Evolutionary conservation across 2,797 vertebrate species (phyloP), one percentile per base, ranked within the genome.

Genomic region (Anisognathus igniventris): DNA sequence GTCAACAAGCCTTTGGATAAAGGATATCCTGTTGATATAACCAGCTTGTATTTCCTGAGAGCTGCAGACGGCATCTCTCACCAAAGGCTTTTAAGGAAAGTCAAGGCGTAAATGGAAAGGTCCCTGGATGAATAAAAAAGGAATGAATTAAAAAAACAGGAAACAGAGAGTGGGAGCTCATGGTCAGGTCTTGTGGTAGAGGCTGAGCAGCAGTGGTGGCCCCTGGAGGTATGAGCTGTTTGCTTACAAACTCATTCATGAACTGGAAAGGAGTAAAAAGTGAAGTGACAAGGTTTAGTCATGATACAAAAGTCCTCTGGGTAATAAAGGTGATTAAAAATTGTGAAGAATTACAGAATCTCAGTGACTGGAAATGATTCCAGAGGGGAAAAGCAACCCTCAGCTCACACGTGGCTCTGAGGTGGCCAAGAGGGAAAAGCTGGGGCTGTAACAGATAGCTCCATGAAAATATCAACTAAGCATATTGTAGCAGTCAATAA

Each of bases 1-100:
- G 96, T 96, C 96, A 96, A 96, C 76, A 81, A 95, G 88, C 75
- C 82, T 93, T 90, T 90, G 93, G 90, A 95, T 96, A 80, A 92
- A 96, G 96, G 96, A 96, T 88, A 95, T 96, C 96, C 96, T 96
- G 96, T 95, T 96, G 94, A 96, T 90, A 94, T 51, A 96, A 88
- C 87, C 76, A 86, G 70, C 47, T 61, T 95, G 90, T 90, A 94
- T 72, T 95, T 96, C 96, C 95, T 92, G 90, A 81, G 70, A 65
- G 39, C 95, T 84, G 86, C 85, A 86, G 85, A 93, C 85, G 83
- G 70, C 70, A 81, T 90, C 90, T 86, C 88, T 94, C 95, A 91
- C 39, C 86, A 95, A 80, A 81, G 70, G 88, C 82, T 95, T 92
- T 86, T 92, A 95, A 94, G 76, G 68, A 92, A 91, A 83, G 61